These are phyloP conservation scores for Psittacus erithacus DNA, from an alignment of 2,113 vertebrate species.

Conservation along the genomic window DNA sequence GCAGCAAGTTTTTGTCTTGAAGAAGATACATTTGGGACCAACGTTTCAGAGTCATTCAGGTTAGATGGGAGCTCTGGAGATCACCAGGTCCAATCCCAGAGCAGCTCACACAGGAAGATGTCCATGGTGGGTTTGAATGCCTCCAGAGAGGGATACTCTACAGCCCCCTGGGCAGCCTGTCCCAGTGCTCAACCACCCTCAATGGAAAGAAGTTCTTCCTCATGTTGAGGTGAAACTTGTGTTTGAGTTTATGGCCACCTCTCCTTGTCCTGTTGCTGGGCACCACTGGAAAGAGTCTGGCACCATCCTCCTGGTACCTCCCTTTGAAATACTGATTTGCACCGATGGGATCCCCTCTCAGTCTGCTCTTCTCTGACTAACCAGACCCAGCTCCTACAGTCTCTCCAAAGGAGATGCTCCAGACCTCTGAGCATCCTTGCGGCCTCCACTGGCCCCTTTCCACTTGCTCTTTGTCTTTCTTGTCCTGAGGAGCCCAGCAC, in stretches of 20 bases:
- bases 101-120: neutral
- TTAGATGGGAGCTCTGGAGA: neutral
- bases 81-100: neutral
- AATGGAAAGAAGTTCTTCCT: neutral
- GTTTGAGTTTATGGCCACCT: neutral
- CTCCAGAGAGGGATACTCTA: neutral
- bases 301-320: neutral
- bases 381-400: neutral
- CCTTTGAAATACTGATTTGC: neutral
- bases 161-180: neutral
- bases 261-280: neutral
- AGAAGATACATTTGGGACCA: neutral
- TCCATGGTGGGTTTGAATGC: neutral
- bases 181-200: neutral
- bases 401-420: neutral
- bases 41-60: neutral
- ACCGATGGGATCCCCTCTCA: neutral
- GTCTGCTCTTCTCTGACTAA: neutral
- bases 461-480: neutral
- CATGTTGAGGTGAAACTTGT: neutral
- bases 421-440: neutral
- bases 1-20: neutral
- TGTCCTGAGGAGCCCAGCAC: neutral
- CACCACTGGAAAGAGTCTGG: neutral
- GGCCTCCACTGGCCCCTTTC: neutral